These are phyloP conservation scores for Perizoma flavofasciatum DNA, from an alignment of 2,888 invertebrate genomes.

Conservation along the genomic window DNA sequence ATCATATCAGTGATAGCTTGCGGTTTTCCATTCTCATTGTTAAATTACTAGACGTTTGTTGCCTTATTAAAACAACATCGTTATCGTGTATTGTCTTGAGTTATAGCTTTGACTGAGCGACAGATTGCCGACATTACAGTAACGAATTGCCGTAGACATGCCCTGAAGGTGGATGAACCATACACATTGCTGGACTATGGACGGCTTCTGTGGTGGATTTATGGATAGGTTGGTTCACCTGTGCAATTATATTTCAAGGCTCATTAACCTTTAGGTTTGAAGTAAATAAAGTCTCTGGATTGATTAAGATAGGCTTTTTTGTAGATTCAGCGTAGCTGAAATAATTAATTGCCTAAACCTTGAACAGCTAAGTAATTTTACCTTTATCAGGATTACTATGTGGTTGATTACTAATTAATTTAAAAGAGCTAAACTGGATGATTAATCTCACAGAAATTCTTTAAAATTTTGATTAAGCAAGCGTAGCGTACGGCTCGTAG, in stretches of 20 bases:
- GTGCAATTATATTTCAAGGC: slow-evolving; percentile 9
- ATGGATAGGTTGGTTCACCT: slow-evolving; percentile 25
- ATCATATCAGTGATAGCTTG: no score
- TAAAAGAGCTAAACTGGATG: neutral
- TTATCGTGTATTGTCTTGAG: slow-evolving; percentile 33
- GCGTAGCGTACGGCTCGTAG: neutral
- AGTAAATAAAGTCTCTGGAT: neutral
- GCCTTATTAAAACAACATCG: slow-evolving; percentile 22
- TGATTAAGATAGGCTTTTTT: neutral
- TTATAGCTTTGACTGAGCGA: slow-evolving; percentile 57
- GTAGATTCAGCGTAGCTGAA: no score
- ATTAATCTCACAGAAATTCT: no score
- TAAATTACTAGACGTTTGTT: slow-evolving; percentile 17
- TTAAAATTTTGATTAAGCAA: no score
- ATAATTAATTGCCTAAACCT: no score
- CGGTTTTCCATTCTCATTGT: slow-evolving; percentile 8
- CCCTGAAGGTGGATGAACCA: slow-evolving; percentile 65
- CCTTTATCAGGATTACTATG: neutral
- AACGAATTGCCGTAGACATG: slow-evolving; percentile 74
- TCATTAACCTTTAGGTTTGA: slow-evolving; percentile 8
- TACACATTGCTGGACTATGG: slow-evolving; percentile 18
- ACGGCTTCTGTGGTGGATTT: slow-evolving; percentile 7
- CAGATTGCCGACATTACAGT: slow-evolving; percentile 78
- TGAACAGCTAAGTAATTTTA: no score
- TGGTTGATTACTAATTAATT: neutral